Evolutionary conservation across 1,140 invertebrate species (phyloP).

Genomic region (Heliconius hermathena): DNA sequence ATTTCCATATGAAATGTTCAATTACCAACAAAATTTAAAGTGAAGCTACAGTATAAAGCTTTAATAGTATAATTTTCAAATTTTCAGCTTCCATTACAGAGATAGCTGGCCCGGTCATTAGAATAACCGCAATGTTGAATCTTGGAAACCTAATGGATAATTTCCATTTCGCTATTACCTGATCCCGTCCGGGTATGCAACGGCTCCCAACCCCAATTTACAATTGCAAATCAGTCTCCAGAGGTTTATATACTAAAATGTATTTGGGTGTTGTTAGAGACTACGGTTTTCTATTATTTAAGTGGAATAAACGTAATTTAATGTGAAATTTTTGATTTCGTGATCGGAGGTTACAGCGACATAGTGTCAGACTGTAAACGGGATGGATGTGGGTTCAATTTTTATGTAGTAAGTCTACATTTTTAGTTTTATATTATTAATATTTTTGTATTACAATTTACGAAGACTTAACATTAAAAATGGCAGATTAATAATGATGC

Average conservation of each 20-base stretch:
- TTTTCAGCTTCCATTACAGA: constrained; percentile 4
- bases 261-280: neutral
- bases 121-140: constrained; percentile 26
- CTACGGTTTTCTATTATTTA: neutral
- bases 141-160: constrained; percentile 33
- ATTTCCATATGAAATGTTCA: no score
- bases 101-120: constrained; percentile 19
- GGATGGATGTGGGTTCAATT: no score
- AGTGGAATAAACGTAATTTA: no score
- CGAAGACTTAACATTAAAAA: no score
- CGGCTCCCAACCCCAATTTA: constrained; percentile 25
- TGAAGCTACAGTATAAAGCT: neutral
- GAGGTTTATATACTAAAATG: neutral
- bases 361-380: no score
- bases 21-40: no score
- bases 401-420: no score
- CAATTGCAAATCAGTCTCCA: constrained; percentile 33
- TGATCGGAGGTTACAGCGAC: no score
- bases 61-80: constrained; percentile 11
- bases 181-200: constrained; percentile 21
- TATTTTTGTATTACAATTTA: no score
- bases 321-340: no score
- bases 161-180: constrained; percentile 38
- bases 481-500: no score
- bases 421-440: no score